A percentile compares a stretch with the other conserved stretches of the same genome.
Evolutionary conservation across 2,113 vertebrate species (phyloP).

Genomic region (Gavia stellata): DNA sequence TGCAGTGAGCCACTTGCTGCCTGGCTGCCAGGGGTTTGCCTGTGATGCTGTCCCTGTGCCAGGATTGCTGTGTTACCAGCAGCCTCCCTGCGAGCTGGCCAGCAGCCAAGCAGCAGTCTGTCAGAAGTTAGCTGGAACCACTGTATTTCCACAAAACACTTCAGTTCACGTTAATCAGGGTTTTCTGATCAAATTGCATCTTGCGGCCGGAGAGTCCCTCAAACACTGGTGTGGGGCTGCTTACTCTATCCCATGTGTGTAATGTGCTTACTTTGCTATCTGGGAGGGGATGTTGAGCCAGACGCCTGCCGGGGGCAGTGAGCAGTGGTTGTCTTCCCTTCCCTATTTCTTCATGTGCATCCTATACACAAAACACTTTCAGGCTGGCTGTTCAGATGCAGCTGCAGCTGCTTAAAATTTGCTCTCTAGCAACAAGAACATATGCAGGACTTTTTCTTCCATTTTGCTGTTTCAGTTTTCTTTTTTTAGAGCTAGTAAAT

Average conservation of each 20-base stretch:
- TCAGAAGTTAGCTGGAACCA: neutral
- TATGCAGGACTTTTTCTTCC: neutral
- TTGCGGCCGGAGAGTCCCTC: neutral
- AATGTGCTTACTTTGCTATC: neutral
- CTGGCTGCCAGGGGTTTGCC: neutral
- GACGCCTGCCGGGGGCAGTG: neutral
- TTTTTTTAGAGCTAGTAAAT: neutral
- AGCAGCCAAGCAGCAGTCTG: neutral
- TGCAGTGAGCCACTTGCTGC: neutral
- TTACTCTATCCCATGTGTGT: neutral
- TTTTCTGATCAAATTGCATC: neutral
- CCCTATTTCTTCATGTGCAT: neutral
- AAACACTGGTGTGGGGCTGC: neutral
- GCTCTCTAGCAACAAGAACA: neutral
- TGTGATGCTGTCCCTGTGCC: accelerated
- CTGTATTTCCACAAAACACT: neutral
- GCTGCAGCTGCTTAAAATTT: neutral
- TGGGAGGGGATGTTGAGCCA: neutral
- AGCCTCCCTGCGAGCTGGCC: accelerated
- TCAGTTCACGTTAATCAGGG: neutral
- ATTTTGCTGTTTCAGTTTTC: neutral
- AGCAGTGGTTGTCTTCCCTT: neutral
- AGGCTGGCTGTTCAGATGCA: neutral
- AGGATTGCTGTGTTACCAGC: accelerated
- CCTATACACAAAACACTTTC: neutral